Base-by-base conservation (phyloP, 2,113 vertebrate genomes). In the Callionymus lyra region DNA sequence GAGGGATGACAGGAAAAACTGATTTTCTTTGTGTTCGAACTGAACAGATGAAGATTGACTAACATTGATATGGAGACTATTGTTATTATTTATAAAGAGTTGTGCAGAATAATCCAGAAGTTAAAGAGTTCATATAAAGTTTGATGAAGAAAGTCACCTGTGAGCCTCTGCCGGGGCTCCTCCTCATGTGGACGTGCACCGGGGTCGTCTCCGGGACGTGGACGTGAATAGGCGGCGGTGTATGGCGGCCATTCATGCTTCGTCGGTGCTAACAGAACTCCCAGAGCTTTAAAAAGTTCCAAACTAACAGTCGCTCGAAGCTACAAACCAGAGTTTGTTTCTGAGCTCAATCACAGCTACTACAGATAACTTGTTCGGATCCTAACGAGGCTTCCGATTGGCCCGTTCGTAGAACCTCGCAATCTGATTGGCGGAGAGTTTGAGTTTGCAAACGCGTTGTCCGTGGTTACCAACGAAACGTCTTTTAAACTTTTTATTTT, bases 141-240 rank as follows among this genome's bases (percentile, higher is more conserved):
- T 27, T 13, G 15, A 15, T 14, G n/a, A 37, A 6, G 14, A 9
- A 13, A 6, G n/a, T 34, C 6, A 80, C 76, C 74, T 85, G 77
- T 1, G 46, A 12, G 0, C 40, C 47, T 38, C 16, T 63, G 62
- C 55, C 80, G 63, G 85, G 86, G 72, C 86, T 87, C 82, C 89
- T 95, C 83, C 88, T 93, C 75, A 93, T 87, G 53, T 97, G 90
- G 16, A 96, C 91, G 39, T 97, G 91, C 47, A 97, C 88, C 50
- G 91, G 91, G 41, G 89, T 94, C 52, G 84, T 90, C 71, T 91
- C 91, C 78, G 89, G 84, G 70, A 96, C 87, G 11, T 97, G 94
- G 70, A 97, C 89, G 47, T 97, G 94, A 73, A 95, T 89, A 46
- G 88, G 89, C 39, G 84, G 88, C 27, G 90, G 87, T 21, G 86